Base-by-base conservation (phyloP, 2,797 vertebrate species). In the Sebastiscus tertius region DNA sequence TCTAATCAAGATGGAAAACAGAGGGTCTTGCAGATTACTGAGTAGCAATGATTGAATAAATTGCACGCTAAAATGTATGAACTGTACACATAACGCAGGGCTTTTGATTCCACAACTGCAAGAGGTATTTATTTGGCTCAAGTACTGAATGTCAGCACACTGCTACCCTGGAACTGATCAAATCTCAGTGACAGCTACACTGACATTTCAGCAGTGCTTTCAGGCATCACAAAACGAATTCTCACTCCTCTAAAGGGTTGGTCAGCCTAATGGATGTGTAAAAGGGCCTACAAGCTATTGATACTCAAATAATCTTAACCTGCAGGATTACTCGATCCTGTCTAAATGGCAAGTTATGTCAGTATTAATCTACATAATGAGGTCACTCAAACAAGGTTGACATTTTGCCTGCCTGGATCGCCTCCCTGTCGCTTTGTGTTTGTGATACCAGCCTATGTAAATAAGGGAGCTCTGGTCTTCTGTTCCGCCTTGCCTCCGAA, bases 381-480 rank as follows among this genome's bases (percentile, higher is more conserved):
- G 90, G 91, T 92, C 90, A 90, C 75, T 92, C 89, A 92, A 92
- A 93, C 87, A 92, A 74, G 84, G 92, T 29, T 93, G 93, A 93
- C 92, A 93, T 92, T 94, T 93, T 80, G 73, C 89, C 87, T 76
- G 82, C 72, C 83, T 87, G 79, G 79, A 88, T 91, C 33, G 79
- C 82, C 85, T 85, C 81, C 55, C 83, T 72, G 90, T 93, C 92
- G 74, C 87, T 84, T 90, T 86, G 83, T 92, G 92, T 93, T 94
- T 93, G 92, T 87, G 90, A 91, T 87, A 87, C 81, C 85, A 79
- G 81, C 64, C 82, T 91, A 91, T 94, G 92, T 93, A 95, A 94
- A 95, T 93, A 91, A 90, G 86, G 89, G 79, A 77, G 88, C 87
- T 88, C 82, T 82, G 82, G 89, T 93, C 87, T 91, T 84, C 89